phyloP scores from a whole-genome alignment of 2,888 invertebrate genomes.

The Melieria picta region DNA sequence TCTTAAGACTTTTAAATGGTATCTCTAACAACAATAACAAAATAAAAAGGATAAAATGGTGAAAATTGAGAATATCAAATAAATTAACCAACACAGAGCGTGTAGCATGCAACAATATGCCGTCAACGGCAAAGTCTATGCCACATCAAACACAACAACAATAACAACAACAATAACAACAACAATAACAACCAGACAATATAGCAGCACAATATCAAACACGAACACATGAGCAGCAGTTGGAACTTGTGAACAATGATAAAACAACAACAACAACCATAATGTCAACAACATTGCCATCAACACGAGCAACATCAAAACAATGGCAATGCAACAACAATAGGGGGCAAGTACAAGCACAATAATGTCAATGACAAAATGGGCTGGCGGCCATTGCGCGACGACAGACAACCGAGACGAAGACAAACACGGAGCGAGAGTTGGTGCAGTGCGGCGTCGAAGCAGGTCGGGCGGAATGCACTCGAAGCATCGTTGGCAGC shows the following conservation, averaged over 20 bases:
- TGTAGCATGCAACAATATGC: background rate
- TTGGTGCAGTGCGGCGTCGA: background rate
- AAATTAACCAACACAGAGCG: too few relatives aligned
- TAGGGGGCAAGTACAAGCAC: background rate
- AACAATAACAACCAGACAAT: too few relatives aligned
- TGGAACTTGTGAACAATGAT: too few relatives aligned
- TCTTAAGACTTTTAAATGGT: background rate
- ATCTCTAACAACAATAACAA: background rate
- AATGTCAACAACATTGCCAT: slow-evolving; percentile 6
- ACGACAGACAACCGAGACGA: background rate
- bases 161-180: background rate
- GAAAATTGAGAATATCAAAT: too few relatives aligned
- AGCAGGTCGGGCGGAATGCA: too few relatives aligned
- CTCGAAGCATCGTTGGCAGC: slow-evolving; percentile 17
- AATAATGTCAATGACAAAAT: background rate
- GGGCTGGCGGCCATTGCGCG: background rate
- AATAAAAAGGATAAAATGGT: background rate
- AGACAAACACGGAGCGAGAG: slow-evolving; percentile 3
- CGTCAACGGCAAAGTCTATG: background rate
- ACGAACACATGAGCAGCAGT: too few relatives aligned
- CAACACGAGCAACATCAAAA: background rate
- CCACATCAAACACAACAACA: background rate
- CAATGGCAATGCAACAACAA: background rate
- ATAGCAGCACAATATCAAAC: too few relatives aligned
- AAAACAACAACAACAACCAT: background rate